Evolutionary conservation across 2,113 vertebrate genomes (phyloP), one percentile per base, ranked within the genome.

Genomic region (Austrofundulus limnaeus): DNA sequence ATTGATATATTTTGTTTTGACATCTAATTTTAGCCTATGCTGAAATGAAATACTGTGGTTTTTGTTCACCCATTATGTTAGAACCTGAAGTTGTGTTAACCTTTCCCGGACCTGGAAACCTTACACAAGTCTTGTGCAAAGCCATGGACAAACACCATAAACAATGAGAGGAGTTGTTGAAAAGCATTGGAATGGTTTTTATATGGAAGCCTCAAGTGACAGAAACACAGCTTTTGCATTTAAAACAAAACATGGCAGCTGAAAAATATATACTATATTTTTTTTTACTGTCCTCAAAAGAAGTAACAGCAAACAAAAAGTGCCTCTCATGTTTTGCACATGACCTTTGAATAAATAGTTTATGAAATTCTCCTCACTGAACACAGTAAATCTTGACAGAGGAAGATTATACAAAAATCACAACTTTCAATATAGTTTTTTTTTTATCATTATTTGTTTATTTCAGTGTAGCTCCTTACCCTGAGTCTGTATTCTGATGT

Each of bases 401-500:
- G 4, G 8, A 9, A 34, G 10, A 34, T 34, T 10, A 34, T 34
- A 34, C 10, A 34, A 34, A 34, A 34, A 2, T 34, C 31, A 34
- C 10, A 34, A 5, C 10, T 10, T 5, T 10, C 31, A 34, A 34
- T 34, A 34, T 34, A 34, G 31, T 10, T 34, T 34, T 34, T 34
- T 9, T 9, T 13, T 41, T 41, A 3, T 15, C n/a, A n/a, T n/a
- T n/a, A n/a, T n/a, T n/a, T n/a, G n/a, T n/a, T n/a, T 41, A 12
- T 46, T 23, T 12, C 21, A 11, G 6, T 11, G 19, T 15, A 43
- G 16, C 56, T 48, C 20, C 88, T 63, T 60, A 92, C 92, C 85
- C 74, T 84, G 9, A 91, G 82, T 72, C 81, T 88, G 87, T 92
- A 64, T 67, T 93, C 90, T 13, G 20, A 81, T 71, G 80, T 89